phyloP scores from a whole-genome alignment of 2,113 vertebrate genomes.

The Peromyscus maniculatus region DNA sequence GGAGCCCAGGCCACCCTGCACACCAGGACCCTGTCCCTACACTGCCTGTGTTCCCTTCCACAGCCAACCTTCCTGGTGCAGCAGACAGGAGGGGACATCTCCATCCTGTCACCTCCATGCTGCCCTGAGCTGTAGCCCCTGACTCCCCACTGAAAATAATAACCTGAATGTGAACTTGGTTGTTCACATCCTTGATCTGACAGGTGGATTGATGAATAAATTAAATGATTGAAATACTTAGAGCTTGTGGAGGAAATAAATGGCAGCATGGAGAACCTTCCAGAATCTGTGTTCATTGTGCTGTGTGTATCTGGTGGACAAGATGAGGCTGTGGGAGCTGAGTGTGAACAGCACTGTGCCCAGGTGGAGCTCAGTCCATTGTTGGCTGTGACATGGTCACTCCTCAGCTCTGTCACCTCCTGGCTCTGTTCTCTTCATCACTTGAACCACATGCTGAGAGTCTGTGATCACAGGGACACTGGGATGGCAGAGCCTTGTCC shows the following conservation, averaged over 20 bases:
- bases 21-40: too few relatives aligned
- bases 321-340: too few relatives aligned
- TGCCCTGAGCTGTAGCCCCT: too few relatives aligned
- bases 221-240: not conserved
- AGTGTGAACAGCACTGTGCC: not conserved
- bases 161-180: too few relatives aligned
- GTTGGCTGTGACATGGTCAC: fast-evolving
- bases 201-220: fast-evolving
- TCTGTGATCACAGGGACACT: not conserved
- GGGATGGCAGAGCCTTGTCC: not conserved
- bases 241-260: not conserved
- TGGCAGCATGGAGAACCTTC: not conserved
- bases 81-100: too few relatives aligned
- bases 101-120: too few relatives aligned
- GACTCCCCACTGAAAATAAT: too few relatives aligned
- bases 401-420: not conserved
- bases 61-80: too few relatives aligned
- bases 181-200: too few relatives aligned
- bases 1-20: too few relatives aligned
- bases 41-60: too few relatives aligned
- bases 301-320: too few relatives aligned
- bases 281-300: not conserved
- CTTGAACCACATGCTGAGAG: not conserved
- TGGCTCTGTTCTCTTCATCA: not conserved
- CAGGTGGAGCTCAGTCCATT: not conserved